phyloP scores from a whole-genome alignment of 1,140 invertebrate genomes.

The Drosophila santomea region DNA sequence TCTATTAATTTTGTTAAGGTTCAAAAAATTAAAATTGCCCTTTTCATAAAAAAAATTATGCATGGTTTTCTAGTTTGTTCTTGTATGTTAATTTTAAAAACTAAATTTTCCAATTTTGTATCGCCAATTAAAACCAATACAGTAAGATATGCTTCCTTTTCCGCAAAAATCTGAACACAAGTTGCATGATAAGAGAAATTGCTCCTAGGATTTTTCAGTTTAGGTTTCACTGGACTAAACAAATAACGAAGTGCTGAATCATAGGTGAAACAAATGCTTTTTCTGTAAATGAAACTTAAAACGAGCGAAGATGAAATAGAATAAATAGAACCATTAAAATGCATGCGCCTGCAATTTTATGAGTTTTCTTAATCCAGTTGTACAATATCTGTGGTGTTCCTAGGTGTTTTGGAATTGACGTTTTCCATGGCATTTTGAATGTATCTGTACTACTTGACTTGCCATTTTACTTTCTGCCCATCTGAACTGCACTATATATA shows the following conservation, averaged over 20 bases:
- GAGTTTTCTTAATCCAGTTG: constrained; percentile 3
- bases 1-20: background rate
- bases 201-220: background rate
- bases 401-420: constrained; percentile 40
- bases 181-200: background rate
- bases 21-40: background rate
- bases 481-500: constrained; percentile 75
- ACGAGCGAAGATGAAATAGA: background rate
- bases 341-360: constrained; percentile 36
- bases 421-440: constrained; percentile 51
- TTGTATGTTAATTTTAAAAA: background rate
- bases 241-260: constrained; percentile 3
- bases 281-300: constrained; percentile 1
- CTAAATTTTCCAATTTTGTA: too few relatives aligned
- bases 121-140: too few relatives aligned
- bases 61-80: constrained; percentile 12
- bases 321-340: background rate
- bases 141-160: background rate
- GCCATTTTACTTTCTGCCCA: constrained; percentile 84
- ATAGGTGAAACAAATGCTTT: constrained; percentile 26
- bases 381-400: constrained; percentile 33
- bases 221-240: background rate
- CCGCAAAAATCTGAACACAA: background rate
- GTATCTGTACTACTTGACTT: constrained; percentile 69
- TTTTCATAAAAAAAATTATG: constrained; percentile 3